phyloP scores from a whole-genome alignment of 2,113 vertebrate genomes.

The Hippocampus zosterae region DNA sequence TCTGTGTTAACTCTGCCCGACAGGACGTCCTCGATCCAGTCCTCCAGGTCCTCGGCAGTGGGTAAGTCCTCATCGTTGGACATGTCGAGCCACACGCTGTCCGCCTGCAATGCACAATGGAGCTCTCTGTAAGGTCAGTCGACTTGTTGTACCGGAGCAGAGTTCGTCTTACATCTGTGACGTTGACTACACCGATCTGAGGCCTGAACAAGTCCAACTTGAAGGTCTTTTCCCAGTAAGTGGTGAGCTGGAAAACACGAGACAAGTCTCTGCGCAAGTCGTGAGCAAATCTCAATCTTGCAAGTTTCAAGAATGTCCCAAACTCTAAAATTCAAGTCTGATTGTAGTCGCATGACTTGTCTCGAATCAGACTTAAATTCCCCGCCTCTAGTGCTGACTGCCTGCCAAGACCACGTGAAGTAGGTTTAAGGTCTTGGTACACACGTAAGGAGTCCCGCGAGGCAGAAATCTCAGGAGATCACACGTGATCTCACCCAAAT shows the following conservation, averaged over 20 bases:
- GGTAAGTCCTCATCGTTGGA: conserved; percentile 88
- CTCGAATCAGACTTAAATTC: background rate
- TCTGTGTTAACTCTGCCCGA: conserved; percentile 96
- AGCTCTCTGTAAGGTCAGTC: background rate
- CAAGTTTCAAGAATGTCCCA: no score
- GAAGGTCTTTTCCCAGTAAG: conserved; percentile 99
- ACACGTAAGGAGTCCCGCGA: no score
- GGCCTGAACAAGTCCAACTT: conserved; percentile 90
- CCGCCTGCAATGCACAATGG: conserved; percentile 74
- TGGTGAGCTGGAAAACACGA: conserved; percentile 78
- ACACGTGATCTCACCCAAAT: no score
- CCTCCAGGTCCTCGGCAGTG: conserved; percentile 87
- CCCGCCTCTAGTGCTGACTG: background rate
- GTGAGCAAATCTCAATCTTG: background rate
- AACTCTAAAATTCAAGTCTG: no score
- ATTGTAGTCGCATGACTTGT: no score
- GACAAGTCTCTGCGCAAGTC: background rate
- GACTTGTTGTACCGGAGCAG: background rate
- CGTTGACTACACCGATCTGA: conserved; percentile 95
- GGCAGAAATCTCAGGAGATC: no score
- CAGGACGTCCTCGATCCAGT: conserved; percentile 96
- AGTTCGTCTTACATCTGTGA: conserved; percentile 85
- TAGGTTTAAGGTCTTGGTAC: no score
- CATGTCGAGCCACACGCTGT: conserved; percentile 95
- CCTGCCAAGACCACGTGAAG: background rate